A percentile compares a stretch with the other conserved stretches of the same genome.
Conservation (phyloP, 92 coral and sea anemone species). For the Anthopleura xanthogrammica region DNA sequence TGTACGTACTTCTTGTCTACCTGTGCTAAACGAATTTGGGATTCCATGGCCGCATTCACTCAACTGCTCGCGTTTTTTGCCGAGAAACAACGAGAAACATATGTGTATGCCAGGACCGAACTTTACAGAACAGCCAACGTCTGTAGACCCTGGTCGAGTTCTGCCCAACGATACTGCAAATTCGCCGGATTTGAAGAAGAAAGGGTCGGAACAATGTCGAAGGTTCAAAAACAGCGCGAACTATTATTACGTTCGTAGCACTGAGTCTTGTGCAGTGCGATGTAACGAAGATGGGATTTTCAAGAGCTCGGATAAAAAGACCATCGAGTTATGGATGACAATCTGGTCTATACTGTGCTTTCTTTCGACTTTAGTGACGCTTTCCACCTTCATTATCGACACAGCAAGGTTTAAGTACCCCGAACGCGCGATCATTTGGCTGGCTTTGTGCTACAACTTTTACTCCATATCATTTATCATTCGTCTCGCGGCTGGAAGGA, state of each 20-base stretch:
- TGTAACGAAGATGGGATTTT: constrained; percentile 93
- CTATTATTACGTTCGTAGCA: constrained; percentile 75
- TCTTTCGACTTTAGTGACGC: constrained; percentile 68
- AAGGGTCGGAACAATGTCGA: constrained; percentile 79
- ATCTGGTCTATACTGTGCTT: constrained; percentile 86
- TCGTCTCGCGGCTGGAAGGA: constrained; percentile 84
- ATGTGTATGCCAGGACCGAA: constrained; percentile 98
- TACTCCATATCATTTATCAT: constrained; percentile 85
- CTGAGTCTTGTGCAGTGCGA: constrained; percentile 84
- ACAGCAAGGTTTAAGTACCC: constrained; percentile 88
- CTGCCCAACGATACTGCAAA: constrained; percentile 31
- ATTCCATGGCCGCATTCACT: constrained; percentile 76
- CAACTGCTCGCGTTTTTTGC: constrained; percentile 84
- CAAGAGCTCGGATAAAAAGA: constrained; percentile 61
- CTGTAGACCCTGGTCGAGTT: constrained; percentile 11
- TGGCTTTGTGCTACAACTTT: constrained; percentile 84
- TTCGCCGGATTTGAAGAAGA: constrained; percentile 27
- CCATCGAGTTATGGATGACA: constrained; percentile 91
- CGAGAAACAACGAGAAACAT: constrained; percentile 50
- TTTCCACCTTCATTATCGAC: constrained; percentile 86
- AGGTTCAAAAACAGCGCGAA: constrained; percentile 87
- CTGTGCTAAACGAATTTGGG: constrained; percentile 81
- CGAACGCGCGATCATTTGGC: constrained; percentile 85
- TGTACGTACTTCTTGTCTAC: constrained; percentile 77
- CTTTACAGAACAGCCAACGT: constrained; percentile 46